Conservation (phyloP, 2,888 invertebrate species). For the Myopa testacea region DNA sequence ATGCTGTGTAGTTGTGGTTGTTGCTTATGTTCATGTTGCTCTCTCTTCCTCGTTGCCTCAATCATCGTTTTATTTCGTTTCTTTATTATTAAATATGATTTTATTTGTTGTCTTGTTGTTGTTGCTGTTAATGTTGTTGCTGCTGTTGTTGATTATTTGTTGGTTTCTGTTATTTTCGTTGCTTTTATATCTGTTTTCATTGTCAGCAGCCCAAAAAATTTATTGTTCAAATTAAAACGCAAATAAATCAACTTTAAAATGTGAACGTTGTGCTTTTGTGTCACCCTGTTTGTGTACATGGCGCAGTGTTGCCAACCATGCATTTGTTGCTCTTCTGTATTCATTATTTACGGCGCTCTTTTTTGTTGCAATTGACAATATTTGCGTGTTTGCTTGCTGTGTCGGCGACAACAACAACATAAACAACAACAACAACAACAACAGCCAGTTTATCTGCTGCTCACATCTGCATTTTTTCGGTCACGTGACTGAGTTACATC, state of each 20-base stretch:
- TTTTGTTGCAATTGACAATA: neutral
- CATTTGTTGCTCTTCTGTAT: neutral
- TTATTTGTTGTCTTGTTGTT: neutral
- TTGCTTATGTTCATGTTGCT: neutral
- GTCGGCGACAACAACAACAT: neutral
- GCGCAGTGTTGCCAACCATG: neutral
- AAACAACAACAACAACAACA: neutral
- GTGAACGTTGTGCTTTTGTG: neutral
- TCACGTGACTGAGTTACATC: neutral
- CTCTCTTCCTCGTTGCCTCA: neutral
- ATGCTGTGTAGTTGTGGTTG: neutral
- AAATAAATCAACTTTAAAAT: conserved; percentile 8
- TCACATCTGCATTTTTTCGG: neutral
- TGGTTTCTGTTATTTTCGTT: neutral
- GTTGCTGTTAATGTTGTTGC: neutral
- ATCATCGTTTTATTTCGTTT: neutral
- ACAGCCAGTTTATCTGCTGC: neutral
- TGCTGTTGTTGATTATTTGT: neutral
- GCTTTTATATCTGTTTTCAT: neutral
- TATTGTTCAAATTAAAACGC: neutral
- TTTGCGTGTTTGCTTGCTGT: neutral
- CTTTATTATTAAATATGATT: neutral
- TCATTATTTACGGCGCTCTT: neutral
- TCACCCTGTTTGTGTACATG: neutral
- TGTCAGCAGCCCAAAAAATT: neutral